Evolutionary conservation across 2,113 vertebrate genomes (phyloP).

Genomic region (Brachyhypopomus gauderio): DNA sequence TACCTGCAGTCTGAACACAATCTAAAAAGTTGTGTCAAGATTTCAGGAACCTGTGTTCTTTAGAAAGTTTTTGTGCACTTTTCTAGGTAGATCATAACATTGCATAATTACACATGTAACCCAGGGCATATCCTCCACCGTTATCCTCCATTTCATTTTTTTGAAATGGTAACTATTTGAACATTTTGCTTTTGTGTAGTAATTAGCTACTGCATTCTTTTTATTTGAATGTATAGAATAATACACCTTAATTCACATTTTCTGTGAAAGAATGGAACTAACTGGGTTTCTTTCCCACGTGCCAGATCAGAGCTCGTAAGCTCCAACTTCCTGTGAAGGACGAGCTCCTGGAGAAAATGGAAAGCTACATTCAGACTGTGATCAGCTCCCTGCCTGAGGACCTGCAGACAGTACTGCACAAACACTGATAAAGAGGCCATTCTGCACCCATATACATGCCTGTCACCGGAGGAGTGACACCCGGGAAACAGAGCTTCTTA

Average conservation of each 20-base stretch:
- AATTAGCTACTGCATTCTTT: too few relatives aligned
- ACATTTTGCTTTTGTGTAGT: too few relatives aligned
- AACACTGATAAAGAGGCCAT: constrained; percentile 62
- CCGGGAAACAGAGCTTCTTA: not conserved
- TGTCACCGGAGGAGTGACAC: not conserved
- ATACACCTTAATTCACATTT: not conserved
- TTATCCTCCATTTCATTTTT: too few relatives aligned
- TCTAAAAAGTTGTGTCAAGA: too few relatives aligned
- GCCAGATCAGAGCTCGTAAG: constrained; percentile 76
- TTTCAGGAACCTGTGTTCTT: too few relatives aligned
- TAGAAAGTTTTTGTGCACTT: too few relatives aligned
- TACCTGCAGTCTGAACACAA: too few relatives aligned
- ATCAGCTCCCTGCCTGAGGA: constrained; percentile 82
- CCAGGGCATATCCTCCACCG: not conserved
- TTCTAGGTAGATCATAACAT: not conserved
- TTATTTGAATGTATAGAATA: too few relatives aligned
- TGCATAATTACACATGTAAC: not conserved
- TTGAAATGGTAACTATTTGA: too few relatives aligned
- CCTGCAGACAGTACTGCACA: constrained; percentile 80
- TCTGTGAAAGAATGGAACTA: not conserved
- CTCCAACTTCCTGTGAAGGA: constrained; percentile 84
- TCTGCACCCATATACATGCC: not conserved
- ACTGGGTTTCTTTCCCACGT: constrained; percentile 8
- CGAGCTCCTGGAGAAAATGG: constrained; percentile 73
- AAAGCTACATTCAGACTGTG: constrained; percentile 69